Conservation (phyloP, 1,140 invertebrate species). For the Magallana gigas region DNA sequence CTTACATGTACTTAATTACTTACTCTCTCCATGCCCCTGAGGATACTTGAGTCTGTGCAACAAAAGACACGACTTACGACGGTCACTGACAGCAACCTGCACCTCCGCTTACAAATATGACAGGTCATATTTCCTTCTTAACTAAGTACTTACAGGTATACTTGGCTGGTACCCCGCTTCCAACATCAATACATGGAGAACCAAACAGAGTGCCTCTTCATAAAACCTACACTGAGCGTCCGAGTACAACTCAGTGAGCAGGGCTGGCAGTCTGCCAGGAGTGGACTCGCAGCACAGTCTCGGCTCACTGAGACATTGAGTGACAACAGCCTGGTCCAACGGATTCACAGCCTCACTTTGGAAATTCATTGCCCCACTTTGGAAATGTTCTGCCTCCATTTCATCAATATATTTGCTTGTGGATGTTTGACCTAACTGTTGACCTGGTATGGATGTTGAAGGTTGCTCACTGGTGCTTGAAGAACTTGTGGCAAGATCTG, state of each 20-base stretch:
- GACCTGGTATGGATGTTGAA: background rate
- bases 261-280: constrained; percentile 51
- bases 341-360: constrained; percentile 29
- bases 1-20: too few species aligned
- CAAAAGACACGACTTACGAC: too few species aligned
- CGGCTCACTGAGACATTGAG: constrained; percentile 65
- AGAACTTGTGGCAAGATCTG: background rate
- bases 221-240: constrained; percentile 32
- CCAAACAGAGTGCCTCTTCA: constrained; percentile 63
- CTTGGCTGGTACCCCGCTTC: constrained; percentile 63
- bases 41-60: too few species aligned
- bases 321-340: constrained; percentile 46
- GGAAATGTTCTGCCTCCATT: background rate
- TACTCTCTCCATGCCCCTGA: too few species aligned
- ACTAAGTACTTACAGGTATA: background rate
- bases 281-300: constrained; percentile 65
- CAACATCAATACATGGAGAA: constrained; percentile 68
- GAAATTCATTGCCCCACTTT: constrained; percentile 12
- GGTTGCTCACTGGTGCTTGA: background rate
- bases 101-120: too few species aligned
- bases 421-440: too few species aligned
- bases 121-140: too few species aligned
- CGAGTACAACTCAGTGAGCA: constrained; percentile 58
- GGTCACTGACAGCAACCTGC: too few species aligned
- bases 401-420: background rate